These are phyloP conservation scores for Puntigrus tetrazona DNA, from an alignment of 2,113 vertebrate species.

Conservation along the genomic window DNA sequence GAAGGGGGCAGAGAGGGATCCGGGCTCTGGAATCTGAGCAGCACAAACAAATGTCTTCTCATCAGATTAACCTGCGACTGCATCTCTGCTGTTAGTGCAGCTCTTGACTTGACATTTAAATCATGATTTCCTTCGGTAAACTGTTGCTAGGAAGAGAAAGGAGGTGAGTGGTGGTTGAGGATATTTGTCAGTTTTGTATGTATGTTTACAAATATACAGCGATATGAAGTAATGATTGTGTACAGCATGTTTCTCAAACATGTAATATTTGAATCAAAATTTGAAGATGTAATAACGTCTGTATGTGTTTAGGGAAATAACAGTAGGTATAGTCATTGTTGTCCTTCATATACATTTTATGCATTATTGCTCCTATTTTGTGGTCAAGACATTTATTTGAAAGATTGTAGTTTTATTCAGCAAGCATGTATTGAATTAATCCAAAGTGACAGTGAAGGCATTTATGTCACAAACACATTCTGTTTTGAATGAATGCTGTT, in stretches of 20 bases:
- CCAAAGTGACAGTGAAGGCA: neutral
- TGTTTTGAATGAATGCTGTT: neutral
- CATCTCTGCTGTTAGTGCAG: neutral
- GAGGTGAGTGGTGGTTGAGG: neutral
- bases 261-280: neutral
- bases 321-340: too few species aligned
- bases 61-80: neutral
- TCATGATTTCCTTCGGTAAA: neutral
- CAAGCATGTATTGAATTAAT: neutral
- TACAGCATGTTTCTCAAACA: neutral
- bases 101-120: constrained; percentile 9
- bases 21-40: constrained; percentile 30
- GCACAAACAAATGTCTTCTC: constrained; percentile 19
- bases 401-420: neutral
- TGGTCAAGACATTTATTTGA: too few species aligned
- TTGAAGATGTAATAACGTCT: too few species aligned
- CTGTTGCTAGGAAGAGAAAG: neutral
- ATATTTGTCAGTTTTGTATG: neutral
- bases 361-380: too few species aligned
- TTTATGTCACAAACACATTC: neutral
- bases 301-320: too few species aligned
- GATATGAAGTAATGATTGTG: neutral
- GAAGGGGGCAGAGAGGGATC: constrained; percentile 7
- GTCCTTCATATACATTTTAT: too few species aligned
- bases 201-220: neutral